Conservation (phyloP, 2,797 vertebrate genomes). For the Morus bassanus region DNA sequence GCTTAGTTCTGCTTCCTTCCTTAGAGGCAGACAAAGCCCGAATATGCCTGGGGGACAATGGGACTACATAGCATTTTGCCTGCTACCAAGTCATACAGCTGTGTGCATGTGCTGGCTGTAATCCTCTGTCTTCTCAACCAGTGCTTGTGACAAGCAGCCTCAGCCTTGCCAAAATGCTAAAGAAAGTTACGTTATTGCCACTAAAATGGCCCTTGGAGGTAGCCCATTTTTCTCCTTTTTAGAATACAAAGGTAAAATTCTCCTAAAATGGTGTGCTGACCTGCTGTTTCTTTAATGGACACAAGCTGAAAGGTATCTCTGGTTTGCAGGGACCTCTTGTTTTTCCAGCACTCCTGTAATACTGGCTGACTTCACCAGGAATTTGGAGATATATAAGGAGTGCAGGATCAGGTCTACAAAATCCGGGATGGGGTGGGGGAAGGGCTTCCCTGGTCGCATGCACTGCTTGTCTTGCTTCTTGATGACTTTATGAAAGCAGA, state of each 20-base stretch:
- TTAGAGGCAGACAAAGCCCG: neutral
- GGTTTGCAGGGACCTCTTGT: neutral
- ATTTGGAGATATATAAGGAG: neutral
- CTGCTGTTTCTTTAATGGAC: neutral
- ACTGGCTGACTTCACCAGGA: neutral
- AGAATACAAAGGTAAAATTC: neutral
- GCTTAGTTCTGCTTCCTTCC: neutral
- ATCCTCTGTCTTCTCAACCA: neutral
- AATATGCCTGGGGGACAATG: neutral
- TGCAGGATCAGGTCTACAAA: neutral
- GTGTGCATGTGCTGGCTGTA: neutral
- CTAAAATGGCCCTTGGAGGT: neutral
- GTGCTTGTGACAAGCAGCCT: neutral
- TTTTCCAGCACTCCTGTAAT: neutral
- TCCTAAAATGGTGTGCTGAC: neutral
- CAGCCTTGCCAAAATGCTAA: neutral
- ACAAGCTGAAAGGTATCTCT: neutral
- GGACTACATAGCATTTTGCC: neutral
- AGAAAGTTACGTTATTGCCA: neutral
- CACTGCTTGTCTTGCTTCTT: neutral
- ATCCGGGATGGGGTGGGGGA: rapidly evolving
- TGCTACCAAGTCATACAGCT: neutral
- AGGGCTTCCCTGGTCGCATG: neutral
- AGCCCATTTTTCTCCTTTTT: neutral
- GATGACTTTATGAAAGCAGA: neutral